These are phyloP conservation scores for Antheraea assamensis DNA, from an alignment of 2,888 invertebrate species.

Conservation along the genomic window DNA sequence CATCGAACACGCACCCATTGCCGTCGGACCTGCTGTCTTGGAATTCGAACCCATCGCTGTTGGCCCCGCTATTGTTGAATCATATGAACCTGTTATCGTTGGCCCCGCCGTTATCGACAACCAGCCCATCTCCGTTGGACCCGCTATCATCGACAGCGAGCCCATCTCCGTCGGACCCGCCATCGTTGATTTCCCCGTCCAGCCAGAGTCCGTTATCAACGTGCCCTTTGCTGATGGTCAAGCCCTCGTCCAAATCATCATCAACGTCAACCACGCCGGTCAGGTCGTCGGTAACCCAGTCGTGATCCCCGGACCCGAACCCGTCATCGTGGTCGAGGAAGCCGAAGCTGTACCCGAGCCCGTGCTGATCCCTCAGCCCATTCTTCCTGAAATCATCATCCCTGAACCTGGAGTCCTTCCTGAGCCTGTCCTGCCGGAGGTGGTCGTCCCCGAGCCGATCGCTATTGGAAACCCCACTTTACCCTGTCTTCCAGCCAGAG, in stretches of 20 bases:
- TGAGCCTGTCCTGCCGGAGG: slow-evolving; percentile 26
- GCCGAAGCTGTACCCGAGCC: slow-evolving; percentile 26
- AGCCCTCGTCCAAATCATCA: slow-evolving; percentile 47
- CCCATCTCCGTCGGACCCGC: slow-evolving; percentile 32
- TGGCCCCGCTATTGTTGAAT: slow-evolving; percentile 30
- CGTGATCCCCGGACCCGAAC: slow-evolving; percentile 24
- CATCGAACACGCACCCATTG: slow-evolving; percentile 28
- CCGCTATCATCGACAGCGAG: slow-evolving; percentile 27
- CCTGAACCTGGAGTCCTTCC: slow-evolving; percentile 26
- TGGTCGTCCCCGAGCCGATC: slow-evolving; percentile 30
- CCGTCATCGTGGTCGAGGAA: slow-evolving; percentile 20
- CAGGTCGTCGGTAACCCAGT: slow-evolving; percentile 24
- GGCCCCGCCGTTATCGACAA: slow-evolving; percentile 24
- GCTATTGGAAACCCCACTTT: slow-evolving; percentile 26
- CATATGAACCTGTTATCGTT: slow-evolving; percentile 22
- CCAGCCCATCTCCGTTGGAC: slow-evolving; percentile 29
- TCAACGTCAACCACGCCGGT: slow-evolving; percentile 43
- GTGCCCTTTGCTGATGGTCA: slow-evolving; percentile 33
- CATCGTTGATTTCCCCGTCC: slow-evolving; percentile 26
- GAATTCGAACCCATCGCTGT: slow-evolving; percentile 27
- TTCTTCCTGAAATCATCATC: slow-evolving; percentile 23
- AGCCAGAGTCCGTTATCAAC: slow-evolving; percentile 40
- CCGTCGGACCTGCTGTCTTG: slow-evolving; percentile 23
- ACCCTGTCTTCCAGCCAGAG: slow-evolving; percentile 26
- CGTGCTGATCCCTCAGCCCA: slow-evolving; percentile 24